phyloP scores from a whole-genome alignment of 64 coral and sea anemone species.

The Actinia tenebrosa region DNA sequence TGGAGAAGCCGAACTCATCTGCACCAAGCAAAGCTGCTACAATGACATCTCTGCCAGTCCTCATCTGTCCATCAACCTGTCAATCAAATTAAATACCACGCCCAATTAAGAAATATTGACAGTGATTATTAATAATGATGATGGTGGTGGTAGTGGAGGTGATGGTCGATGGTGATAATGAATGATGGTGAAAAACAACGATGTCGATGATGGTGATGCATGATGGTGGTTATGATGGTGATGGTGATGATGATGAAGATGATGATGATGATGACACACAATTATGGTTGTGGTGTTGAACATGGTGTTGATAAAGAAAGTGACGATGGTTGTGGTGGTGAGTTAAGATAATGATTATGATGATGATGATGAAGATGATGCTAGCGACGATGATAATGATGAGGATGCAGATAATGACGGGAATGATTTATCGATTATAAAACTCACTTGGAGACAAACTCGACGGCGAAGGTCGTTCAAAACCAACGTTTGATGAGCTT shows the following conservation, averaged over 20 bases:
- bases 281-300: no score
- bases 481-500: conserved; percentile 90
- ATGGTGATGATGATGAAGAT: neutral
- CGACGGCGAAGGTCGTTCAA: conserved; percentile 83
- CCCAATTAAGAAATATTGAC: neutral
- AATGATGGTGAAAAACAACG: neutral
- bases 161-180: neutral
- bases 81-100: neutral
- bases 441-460: conserved; percentile 63
- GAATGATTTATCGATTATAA: no score
- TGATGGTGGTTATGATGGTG: neutral
- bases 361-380: no score
- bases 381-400: no score
- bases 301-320: neutral
- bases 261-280: neutral
- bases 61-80: conserved; percentile 89
- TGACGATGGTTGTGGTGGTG: neutral
- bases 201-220: no score
- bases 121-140: neutral
- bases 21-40: conserved; percentile 80
- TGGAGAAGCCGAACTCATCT: conserved; percentile 97
- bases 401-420: no score
- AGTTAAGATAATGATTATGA: neutral
- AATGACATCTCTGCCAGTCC: conserved; percentile 91
- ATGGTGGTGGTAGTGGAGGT: neutral